These are phyloP conservation scores for Hyles lineata DNA, from an alignment of 2,888 invertebrate genomes.

Conservation along the genomic window DNA sequence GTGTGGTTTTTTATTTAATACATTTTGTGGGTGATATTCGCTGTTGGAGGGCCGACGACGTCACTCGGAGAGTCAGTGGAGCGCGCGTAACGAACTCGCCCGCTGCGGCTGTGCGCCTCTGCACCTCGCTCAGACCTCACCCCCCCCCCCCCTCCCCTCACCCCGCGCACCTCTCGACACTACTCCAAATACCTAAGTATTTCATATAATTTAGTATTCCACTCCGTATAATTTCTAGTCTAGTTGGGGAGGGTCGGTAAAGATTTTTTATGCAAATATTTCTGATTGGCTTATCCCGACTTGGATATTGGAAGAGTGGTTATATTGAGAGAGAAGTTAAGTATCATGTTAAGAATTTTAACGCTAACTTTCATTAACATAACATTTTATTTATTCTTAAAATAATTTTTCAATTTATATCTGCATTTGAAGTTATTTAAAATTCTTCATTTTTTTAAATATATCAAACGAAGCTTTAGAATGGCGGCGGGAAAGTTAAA, in stretches of 20 bases:
- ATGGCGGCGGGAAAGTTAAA: neutral
- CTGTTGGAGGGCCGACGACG: conserved; percentile 70
- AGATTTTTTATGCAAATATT: conserved; percentile 6
- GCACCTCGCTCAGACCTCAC: conserved; percentile 40
- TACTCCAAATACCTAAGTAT: conserved; percentile 35
- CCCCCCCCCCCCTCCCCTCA: conserved; percentile 34
- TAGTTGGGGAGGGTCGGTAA: neutral
- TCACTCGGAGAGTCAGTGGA: conserved; percentile 75
- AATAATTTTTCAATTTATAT: too few species aligned
- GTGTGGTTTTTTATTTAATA: conserved; percentile 72
- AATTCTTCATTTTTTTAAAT: neutral
- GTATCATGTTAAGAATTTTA: neutral
- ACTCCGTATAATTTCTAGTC: conserved; percentile 15
- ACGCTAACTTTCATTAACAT: neutral
- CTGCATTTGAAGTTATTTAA: neutral
- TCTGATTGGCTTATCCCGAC: neutral
- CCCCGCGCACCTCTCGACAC: conserved; percentile 36
- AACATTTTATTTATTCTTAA: too few species aligned
- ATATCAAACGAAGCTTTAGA: neutral
- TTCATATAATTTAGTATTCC: conserved; percentile 28
- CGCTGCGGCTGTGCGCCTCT: conserved; percentile 51
- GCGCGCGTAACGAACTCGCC: conserved; percentile 78
- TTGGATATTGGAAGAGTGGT: neutral
- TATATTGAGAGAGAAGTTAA: neutral
- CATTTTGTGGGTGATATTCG: conserved; percentile 70